These are phyloP conservation scores for Dolichotis patagonum DNA, from an alignment of 2,113 vertebrate genomes.

Conservation along the genomic window DNA sequence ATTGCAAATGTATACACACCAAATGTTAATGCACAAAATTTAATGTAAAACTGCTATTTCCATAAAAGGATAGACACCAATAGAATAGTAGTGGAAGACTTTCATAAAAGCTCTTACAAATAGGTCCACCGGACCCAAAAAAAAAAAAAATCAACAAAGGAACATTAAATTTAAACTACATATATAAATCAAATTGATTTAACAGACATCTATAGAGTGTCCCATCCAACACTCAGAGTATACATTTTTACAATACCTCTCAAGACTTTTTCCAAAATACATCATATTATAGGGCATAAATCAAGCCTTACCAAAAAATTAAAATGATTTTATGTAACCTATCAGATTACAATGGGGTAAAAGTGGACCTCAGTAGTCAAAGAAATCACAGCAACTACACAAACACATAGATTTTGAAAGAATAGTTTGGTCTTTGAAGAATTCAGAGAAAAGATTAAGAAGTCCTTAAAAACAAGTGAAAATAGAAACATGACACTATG, in stretches of 20 bases:
- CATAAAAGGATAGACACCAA: not conserved
- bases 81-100: not conserved
- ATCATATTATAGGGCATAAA: not conserved
- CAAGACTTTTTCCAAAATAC: not conserved
- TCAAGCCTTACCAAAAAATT: not conserved
- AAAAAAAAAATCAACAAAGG: not conserved
- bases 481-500: not conserved
- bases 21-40: not conserved
- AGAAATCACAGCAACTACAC: not conserved
- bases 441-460: not conserved
- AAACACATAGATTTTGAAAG: not conserved
- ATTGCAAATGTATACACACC: not conserved
- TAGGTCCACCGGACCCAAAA: not conserved
- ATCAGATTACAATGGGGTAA: not conserved
- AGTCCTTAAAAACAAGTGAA: not conserved
- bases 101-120: not conserved
- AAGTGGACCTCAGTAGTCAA: not conserved
- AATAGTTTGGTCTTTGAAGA: not conserved
- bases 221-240: not conserved
- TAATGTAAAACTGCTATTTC: not conserved
- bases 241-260: not conserved
- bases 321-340: not conserved
- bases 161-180: not conserved
- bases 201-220: not conserved
- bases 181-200: not conserved